These are phyloP conservation scores for Muscicapa striata DNA, from an alignment of 2,797 vertebrate species.

Conservation along the genomic window DNA sequence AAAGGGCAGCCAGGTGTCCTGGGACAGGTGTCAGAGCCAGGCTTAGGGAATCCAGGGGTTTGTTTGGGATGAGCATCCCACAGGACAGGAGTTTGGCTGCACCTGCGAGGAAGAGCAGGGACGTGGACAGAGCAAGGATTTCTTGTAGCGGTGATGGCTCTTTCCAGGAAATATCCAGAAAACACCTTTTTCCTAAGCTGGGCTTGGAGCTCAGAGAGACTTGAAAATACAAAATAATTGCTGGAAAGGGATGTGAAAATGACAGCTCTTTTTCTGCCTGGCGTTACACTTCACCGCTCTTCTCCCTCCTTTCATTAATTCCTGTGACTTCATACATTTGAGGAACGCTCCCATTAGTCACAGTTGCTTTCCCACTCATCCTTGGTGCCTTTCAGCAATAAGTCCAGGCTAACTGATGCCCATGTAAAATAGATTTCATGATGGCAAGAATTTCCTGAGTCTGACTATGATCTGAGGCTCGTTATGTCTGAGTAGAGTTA, in stretches of 20 bases:
- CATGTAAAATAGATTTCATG: neutral
- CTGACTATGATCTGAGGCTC: neutral
- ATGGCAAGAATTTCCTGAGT: neutral
- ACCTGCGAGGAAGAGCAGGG: neutral
- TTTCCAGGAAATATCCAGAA: conserved; percentile 11
- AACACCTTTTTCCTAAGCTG: neutral
- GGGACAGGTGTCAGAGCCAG: neutral
- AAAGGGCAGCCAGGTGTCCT: neutral
- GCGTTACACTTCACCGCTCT: neutral
- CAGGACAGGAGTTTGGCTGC: neutral
- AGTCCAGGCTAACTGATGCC: neutral
- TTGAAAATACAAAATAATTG: conserved; percentile 29
- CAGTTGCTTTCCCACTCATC: conserved; percentile 63
- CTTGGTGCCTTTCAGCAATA: conserved; percentile 35
- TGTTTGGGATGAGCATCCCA: neutral
- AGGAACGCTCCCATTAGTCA: conserved; percentile 61
- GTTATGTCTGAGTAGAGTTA: neutral
- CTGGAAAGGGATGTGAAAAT: conserved; percentile 16
- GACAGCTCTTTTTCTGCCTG: neutral
- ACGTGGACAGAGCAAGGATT: accelerated
- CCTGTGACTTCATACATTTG: conserved; percentile 22
- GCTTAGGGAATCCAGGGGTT: neutral
- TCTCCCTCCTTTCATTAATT: conserved; percentile 55
- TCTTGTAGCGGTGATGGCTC: neutral
- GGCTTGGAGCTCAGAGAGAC: neutral